Evolutionary conservation across 2,888 invertebrate species (phyloP).

Genomic region (Mythimna loreyi): DNA sequence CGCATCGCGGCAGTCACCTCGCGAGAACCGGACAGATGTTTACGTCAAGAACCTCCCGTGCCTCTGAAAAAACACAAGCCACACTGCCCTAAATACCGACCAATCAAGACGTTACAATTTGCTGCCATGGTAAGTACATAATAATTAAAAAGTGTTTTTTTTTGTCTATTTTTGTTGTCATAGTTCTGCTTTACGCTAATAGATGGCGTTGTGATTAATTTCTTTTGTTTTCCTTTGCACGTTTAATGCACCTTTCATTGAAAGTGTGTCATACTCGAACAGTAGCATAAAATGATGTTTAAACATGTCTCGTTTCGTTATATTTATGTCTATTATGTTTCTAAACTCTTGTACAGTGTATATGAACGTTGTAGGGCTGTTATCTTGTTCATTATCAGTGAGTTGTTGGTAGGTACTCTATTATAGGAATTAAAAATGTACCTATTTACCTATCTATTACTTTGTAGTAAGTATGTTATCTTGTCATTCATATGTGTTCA

Average conservation of each 20-base stretch:
- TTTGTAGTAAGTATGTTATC: conserved; percentile 33
- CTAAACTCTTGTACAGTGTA: conserved; percentile 17
- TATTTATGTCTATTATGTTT: conserved; percentile 21
- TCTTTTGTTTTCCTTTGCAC: conserved; percentile 33
- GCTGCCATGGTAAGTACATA: conserved; percentile 77
- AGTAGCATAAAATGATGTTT: background rate
- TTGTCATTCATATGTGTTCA: conserved; percentile 53
- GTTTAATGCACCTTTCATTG: conserved; percentile 13
- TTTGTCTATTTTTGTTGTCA: background rate
- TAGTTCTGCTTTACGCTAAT: conserved; percentile 22
- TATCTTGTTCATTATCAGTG: conserved; percentile 56
- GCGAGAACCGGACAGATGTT: conserved; percentile 74
- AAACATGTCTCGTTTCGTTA: conserved; percentile 11
- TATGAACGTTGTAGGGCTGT: conserved; percentile 43
- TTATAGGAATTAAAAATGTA: conserved; percentile 46
- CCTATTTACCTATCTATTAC: conserved; percentile 40
- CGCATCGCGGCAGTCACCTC: conserved; percentile 78
- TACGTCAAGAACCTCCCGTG: conserved; percentile 62
- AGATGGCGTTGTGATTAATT: conserved; percentile 50
- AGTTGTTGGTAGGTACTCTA: conserved; percentile 32
- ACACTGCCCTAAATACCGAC: conserved; percentile 61
- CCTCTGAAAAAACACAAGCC: conserved; percentile 68
- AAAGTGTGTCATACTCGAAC: conserved; percentile 45
- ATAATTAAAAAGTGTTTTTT: background rate
- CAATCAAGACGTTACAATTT: conserved; percentile 59